Evolutionary conservation across 2,888 invertebrate genomes (phyloP).

Genomic region (Scaptodrosophila latifasciaeformis): DNA sequence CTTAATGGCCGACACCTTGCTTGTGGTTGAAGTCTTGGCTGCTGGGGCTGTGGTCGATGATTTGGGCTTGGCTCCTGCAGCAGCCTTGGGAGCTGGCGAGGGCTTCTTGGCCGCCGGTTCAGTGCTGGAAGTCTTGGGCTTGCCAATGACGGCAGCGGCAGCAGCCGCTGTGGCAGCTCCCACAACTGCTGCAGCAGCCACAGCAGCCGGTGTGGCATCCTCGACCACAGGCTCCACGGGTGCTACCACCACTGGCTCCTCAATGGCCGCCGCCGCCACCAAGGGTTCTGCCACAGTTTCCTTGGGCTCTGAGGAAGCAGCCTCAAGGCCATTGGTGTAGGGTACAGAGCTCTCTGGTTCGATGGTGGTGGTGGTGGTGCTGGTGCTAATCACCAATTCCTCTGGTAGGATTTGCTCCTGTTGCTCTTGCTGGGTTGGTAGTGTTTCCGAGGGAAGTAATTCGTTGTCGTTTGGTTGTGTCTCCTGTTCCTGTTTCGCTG

Average conservation of each 20-base stretch:
- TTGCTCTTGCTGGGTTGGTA: not conserved
- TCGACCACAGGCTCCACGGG: constrained; percentile 4
- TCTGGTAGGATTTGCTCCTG: constrained; percentile 8
- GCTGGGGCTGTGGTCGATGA: constrained; percentile 16
- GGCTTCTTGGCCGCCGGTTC: constrained; percentile 41
- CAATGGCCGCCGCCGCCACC: not conserved
- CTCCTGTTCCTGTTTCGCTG: constrained; percentile 22
- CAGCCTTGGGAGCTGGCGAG: constrained; percentile 21
- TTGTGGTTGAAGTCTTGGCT: constrained; percentile 22
- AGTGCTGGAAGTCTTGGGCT: constrained; percentile 26
- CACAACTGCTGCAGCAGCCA: constrained; percentile 24
- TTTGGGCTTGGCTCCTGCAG: constrained; percentile 35
- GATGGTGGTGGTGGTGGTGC: not conserved
- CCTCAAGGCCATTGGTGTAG: constrained; percentile 29
- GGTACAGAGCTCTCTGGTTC: constrained; percentile 5
- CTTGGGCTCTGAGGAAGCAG: constrained; percentile 20
- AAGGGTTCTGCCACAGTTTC: constrained; percentile 8
- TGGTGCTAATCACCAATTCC: not conserved
- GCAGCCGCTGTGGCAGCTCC: constrained; percentile 23
- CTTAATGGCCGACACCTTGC: constrained; percentile 3
- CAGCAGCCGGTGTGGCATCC: constrained; percentile 1
- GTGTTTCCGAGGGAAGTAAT: constrained; percentile 15
- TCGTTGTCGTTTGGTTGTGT: constrained; percentile 36
- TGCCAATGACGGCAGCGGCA: constrained; percentile 30
- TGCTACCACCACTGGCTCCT: not conserved